Conservation (phyloP, 1,140 invertebrate genomes). For the Luehdorfia chinensis region DNA sequence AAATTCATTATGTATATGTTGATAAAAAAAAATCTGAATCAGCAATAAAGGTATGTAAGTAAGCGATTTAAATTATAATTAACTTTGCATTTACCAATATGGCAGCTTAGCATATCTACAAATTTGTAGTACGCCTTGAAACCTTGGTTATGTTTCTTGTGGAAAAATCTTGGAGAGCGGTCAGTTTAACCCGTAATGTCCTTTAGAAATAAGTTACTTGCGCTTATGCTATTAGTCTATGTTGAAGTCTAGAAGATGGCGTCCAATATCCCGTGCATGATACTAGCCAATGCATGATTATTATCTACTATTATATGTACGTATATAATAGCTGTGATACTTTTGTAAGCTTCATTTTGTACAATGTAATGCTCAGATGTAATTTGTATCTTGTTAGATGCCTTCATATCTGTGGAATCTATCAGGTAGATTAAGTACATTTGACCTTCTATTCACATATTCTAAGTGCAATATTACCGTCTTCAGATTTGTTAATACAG, state of each 20-base stretch:
- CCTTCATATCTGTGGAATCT: too few relatives aligned
- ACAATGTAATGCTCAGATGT: too few relatives aligned
- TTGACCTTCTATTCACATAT: too few relatives aligned
- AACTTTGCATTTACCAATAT: constrained; percentile 74
- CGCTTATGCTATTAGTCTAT: constrained; percentile 18
- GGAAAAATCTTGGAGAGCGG: constrained; percentile 41
- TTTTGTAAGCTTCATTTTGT: too few relatives aligned
- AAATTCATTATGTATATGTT: constrained; percentile 19
- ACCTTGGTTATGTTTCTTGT: constrained; percentile 36
- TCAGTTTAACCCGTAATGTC: constrained; percentile 25
- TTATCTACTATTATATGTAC: not conserved
- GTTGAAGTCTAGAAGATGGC: too few relatives aligned
- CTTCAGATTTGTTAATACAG: too few relatives aligned
- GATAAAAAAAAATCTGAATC: constrained; percentile 25
- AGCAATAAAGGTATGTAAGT: constrained; percentile 53
- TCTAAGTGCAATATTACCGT: too few relatives aligned
- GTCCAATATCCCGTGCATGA: constrained; percentile 1
- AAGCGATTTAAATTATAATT: constrained; percentile 50
- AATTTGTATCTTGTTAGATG: too few relatives aligned
- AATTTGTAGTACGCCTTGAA: constrained; percentile 38
- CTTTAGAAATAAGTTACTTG: constrained; percentile 16
- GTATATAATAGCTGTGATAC: constrained; percentile 3
- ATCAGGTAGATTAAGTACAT: too few relatives aligned
- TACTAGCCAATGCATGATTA: not conserved
- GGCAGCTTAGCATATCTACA: constrained; percentile 59